phyloP scores from a whole-genome alignment of 2,888 invertebrate species.

The Sylvicola cinctus region DNA sequence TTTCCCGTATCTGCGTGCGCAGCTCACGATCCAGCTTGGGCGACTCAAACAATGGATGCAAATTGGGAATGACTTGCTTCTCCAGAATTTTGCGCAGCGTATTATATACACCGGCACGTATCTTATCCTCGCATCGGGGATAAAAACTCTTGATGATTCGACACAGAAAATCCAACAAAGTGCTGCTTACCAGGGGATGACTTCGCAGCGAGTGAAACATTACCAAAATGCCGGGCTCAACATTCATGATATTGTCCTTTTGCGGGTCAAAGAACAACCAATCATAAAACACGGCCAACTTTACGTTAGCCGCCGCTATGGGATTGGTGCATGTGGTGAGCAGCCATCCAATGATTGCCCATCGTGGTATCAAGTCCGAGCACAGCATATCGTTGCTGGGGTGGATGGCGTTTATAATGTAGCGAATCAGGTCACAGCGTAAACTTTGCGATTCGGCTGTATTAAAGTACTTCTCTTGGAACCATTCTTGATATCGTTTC shows the following conservation, averaged over 20 bases:
- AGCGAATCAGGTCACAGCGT: constrained; percentile 45
- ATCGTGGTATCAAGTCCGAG: constrained; percentile 45
- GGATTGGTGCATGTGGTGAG: constrained; percentile 43
- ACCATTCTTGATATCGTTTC: constrained; percentile 50
- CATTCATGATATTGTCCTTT: constrained; percentile 49
- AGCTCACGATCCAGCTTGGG: constrained; percentile 42
- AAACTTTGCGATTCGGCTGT: constrained; percentile 45
- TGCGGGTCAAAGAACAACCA: constrained; percentile 48
- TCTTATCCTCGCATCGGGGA: constrained; percentile 23
- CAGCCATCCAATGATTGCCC: constrained; percentile 51
- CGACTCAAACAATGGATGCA: constrained; percentile 34
- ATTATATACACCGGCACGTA: constrained; percentile 26
- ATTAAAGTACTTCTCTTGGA: constrained; percentile 43
- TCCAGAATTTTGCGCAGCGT: constrained; percentile 23
- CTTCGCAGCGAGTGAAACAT: constrained; percentile 45
- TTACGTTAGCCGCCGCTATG: constrained; percentile 43
- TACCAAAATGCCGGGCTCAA: constrained; percentile 47
- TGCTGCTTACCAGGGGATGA: constrained; percentile 42
- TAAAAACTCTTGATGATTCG: constrained; percentile 31
- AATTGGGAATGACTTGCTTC: constrained; percentile 52
- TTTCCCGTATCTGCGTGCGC: constrained; percentile 61
- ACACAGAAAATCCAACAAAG: constrained; percentile 44
- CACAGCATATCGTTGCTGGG: constrained; percentile 45
- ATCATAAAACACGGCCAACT: constrained; percentile 44
- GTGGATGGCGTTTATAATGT: constrained; percentile 45